Evolutionary conservation across 2,113 vertebrate species (phyloP), one percentile per base, ranked within the genome.

Genomic region (Thalassarche chlororhynchos): DNA sequence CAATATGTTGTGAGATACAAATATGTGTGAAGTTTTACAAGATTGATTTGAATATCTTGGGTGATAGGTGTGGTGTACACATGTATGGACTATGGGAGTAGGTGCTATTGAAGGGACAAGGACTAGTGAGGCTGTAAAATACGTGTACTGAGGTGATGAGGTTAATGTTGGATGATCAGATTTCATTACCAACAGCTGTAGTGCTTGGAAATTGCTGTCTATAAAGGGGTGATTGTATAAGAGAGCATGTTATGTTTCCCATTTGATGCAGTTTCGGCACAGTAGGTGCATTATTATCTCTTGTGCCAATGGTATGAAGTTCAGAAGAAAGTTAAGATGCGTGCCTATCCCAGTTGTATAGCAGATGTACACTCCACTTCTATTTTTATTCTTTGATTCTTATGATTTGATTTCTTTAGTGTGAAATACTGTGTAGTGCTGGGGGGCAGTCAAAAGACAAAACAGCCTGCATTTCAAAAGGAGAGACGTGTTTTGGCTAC

Each of bases 381-480:
- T 49, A 1, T 44, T 87, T 82, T 65, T 68, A 69, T 47, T 69
- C 54, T 55, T 92, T 83, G 24, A 34, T 44, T 84, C 16, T 55
- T 36, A 4, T 16, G 26, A 75, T 52, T 88, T 81, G 29, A 61
- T 85, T 90, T 71, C 66, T 86, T 32, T 36, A 54, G 68, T 58
- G 36, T 91, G 75, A 91, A 85, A 90, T 44, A 64, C 24, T 66
- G 36, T 5, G n/a, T 13, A 79, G 38, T 29, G 87, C 60, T 87
- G 78, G 71, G 21, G 24, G 32, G 9, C 31, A 38, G 34, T 40
- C 34, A 91, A 90, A 93, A 87, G 71, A 52, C 77, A 52, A 51
- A 79, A 61, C 54, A 74, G 77, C 31, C 91, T n/a, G 75, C 25
- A 5, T 94, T 98, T 97, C 80, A 77, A 84, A 91, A 60, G 71